These are phyloP conservation scores for Daboia siamensis DNA, from an alignment of 2,113 vertebrate genomes.

Conservation along the genomic window DNA sequence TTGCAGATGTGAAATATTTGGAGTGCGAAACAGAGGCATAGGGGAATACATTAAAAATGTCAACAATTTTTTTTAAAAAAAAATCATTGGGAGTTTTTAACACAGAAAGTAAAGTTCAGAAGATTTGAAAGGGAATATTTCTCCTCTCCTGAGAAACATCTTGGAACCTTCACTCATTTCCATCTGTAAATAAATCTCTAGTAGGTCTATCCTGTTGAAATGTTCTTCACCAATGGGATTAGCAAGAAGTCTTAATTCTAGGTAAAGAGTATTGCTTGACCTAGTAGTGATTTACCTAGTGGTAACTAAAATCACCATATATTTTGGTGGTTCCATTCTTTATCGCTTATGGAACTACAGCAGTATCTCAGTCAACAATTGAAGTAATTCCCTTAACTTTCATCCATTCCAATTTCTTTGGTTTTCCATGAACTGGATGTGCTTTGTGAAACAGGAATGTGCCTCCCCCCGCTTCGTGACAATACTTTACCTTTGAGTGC, in stretches of 20 bases:
- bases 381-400: not conserved
- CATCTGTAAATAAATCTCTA: not conserved
- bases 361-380: not conserved
- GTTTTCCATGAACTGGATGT: not conserved
- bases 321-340: not conserved
- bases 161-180: not conserved
- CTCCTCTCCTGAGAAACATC: not conserved
- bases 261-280: not conserved
- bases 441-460: not conserved
- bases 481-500: not conserved
- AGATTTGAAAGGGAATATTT: not conserved
- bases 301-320: not conserved
- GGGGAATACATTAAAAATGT: not conserved
- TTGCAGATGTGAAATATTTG: not conserved
- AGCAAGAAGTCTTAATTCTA: not conserved
- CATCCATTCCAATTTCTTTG: not conserved
- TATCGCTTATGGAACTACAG: not conserved
- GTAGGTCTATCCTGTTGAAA: not conserved
- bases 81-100: not conserved
- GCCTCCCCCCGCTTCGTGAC: not conserved
- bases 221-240: not conserved
- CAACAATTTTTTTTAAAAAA: not conserved
- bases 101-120: not conserved
- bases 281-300: not conserved
- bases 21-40: not conserved